phyloP scores from a whole-genome alignment of 2,888 invertebrate species.

The Chaitophorus viminalis region DNA sequence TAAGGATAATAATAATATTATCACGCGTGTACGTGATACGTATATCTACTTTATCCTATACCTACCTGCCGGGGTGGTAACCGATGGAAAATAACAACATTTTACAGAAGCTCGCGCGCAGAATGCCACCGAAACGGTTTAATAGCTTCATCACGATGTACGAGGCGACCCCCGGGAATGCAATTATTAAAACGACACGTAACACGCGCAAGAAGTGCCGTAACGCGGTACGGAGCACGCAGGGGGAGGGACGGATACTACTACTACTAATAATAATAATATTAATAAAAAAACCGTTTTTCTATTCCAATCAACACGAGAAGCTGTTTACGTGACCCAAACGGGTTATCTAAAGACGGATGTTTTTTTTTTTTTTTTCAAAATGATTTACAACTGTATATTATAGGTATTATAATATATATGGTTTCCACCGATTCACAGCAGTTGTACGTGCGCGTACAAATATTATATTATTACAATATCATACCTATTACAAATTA shows the following conservation, averaged over 20 bases:
- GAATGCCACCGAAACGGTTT: conserved; percentile 29
- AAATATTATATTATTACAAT: not conserved
- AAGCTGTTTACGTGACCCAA: conserved; percentile 46
- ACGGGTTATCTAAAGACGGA: conserved; percentile 29
- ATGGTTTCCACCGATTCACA: not conserved
- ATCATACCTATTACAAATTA: not conserved
- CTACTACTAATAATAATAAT: conserved; percentile 17
- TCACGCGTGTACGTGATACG: not conserved
- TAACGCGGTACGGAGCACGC: not conserved
- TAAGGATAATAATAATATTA: conserved; percentile 5
- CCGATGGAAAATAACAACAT: not conserved
- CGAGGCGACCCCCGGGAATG: conserved; percentile 50
- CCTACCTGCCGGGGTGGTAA: not conserved
- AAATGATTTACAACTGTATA: not conserved
- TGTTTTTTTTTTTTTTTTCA: not conserved
- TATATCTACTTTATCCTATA: no score
- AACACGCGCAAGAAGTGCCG: conserved; percentile 35
- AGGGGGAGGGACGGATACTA: not conserved
- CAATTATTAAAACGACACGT: conserved; percentile 51
- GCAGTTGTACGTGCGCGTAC: not conserved
- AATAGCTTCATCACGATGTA: conserved; percentile 28
- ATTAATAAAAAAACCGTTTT: conserved; percentile 1
- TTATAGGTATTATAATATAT: no score
- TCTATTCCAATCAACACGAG: conserved; percentile 54
- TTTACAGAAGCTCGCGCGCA: conserved; percentile 17